Base-by-base conservation (phyloP, 2,888 invertebrate genomes). In the Phaonia tiefii region DNA sequence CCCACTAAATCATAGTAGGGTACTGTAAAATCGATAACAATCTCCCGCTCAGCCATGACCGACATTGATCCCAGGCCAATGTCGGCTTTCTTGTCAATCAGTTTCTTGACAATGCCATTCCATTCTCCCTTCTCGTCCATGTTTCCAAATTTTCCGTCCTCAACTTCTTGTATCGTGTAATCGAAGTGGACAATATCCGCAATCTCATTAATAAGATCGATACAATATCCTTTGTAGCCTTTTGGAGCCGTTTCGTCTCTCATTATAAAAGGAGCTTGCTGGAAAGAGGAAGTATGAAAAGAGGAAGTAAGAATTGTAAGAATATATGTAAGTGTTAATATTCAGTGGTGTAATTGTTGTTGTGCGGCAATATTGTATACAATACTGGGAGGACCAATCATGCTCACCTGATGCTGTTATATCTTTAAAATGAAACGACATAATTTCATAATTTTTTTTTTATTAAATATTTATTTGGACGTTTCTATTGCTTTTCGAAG, bases 1-100 rank as follows among this genome's bases (percentile, higher is more conserved):
- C 99, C 99, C 0, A 99, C 99, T 84, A 99, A 92, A 91, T 99
- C 99, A 90, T 99, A 99, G 90, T 98, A 99, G 0, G 99, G 99
- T 0, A 99, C 98, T 0, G 99, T 99, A 89, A 99, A 99, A 91
- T 99, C 99, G 1, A 99, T 97, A 0, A 98, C 98, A 87, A 97
- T 97, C 91, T 98, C 98, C 44, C 99, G 92, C 86, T 99, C 99
- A 0, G 99, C 98, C 97, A 98, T 99, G 0, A 99, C 98, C 0
- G 98, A 97, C 88, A 99, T 93, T 0, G 98, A 96, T 1, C 97
- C 97, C 8, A 99, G 90, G 0, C 97, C 98, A 84, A 99, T 98
- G 88, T 99, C 99, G 0, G 98, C 99, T 85, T 94, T 93, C 92
- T 97, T 95, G 86, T 96, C 95, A 73, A 95, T 93, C 22, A 97